Evolutionary conservation across 2,797 vertebrate genomes (phyloP), one percentile per base, ranked within the genome.

Genomic region (Xyrichtys novacula): DNA sequence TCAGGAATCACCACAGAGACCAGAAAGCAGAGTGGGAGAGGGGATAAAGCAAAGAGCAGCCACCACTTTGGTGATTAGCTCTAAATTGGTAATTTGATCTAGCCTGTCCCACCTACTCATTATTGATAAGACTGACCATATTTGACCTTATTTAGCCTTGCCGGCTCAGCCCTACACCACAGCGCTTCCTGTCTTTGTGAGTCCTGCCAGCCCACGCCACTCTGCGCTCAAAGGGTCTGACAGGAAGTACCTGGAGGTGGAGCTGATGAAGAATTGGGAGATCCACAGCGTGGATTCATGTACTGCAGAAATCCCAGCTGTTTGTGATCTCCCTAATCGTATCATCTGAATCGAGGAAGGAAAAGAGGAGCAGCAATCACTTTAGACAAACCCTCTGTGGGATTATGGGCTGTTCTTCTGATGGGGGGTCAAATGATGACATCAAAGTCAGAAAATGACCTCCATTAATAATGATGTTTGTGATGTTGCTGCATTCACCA

Each of bases 81-180:
- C 74, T 9, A 84, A 91, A 92, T 90, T 90, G 89, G 90, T 94
- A 88, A 95, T 94, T 94, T 47, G 87, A 94, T 93, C 89, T 83
- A 29, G 62, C 61, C 54, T n/a, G 6, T 73, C 90, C 91, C 91
- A 88, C 91, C 91, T 89, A 90, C 91, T 93, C 83, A 86, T 89
- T 90, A 90, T 92, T 92, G 89, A 92, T 93, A 89, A 88, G 78
- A 68, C 55, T 20, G 62, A 57, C 76, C 82, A 74, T 78, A 81
- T 89, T 78, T 79, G 69, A 74, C 40, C 82, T 71, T 42, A 76
- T 85, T 85, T 62, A 60, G 78, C 88, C 78, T 74, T 74, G 68
- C 61, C 60, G 75, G 72, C 43, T 72, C 47, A 26, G 47, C 49
- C 60, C 8, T 32, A 81, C 69, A 69, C 42, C 60, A 63, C 73